Evolutionary conservation across 1,140 invertebrate genomes (phyloP).

Genomic region (Cydia pomonella): DNA sequence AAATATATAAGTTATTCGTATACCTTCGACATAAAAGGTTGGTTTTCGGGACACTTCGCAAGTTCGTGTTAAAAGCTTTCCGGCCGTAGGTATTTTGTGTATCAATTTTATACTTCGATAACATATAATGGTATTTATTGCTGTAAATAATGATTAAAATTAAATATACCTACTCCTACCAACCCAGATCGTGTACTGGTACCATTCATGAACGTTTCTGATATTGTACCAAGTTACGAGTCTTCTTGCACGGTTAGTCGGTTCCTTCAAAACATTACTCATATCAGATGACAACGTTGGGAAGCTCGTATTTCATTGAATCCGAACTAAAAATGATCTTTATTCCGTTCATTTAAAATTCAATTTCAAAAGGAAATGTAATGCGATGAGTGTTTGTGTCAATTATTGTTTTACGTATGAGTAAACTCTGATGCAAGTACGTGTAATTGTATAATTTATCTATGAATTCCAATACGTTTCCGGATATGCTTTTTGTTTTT

Average conservation of each 20-base stretch:
- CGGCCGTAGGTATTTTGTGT: too few relatives aligned
- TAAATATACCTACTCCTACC: too few relatives aligned
- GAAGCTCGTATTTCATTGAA: background rate
- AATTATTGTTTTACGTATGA: conserved; percentile 2
- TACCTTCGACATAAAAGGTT: too few relatives aligned
- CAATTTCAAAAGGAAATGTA: background rate
- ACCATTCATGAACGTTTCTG: background rate
- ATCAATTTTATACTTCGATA: too few relatives aligned
- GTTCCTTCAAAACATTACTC: background rate
- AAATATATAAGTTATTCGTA: too few relatives aligned
- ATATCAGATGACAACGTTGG: background rate
- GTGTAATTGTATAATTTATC: background rate
- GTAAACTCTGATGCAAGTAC: background rate
- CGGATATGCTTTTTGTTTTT: too few relatives aligned
- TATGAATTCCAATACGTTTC: too few relatives aligned
- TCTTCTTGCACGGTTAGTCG: background rate
- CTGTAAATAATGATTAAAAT: too few relatives aligned
- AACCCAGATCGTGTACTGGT: too few relatives aligned
- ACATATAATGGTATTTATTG: too few relatives aligned
- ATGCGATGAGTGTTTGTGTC: background rate
- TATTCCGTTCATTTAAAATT: background rate
- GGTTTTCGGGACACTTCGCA: too few relatives aligned
- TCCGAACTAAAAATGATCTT: background rate
- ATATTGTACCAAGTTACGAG: background rate
- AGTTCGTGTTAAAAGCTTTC: too few relatives aligned